A percentile compares a stretch with the other conserved stretches of the same genome.
phyloP scores from a whole-genome alignment of 2,888 invertebrate genomes.

The Athalia cordata region DNA sequence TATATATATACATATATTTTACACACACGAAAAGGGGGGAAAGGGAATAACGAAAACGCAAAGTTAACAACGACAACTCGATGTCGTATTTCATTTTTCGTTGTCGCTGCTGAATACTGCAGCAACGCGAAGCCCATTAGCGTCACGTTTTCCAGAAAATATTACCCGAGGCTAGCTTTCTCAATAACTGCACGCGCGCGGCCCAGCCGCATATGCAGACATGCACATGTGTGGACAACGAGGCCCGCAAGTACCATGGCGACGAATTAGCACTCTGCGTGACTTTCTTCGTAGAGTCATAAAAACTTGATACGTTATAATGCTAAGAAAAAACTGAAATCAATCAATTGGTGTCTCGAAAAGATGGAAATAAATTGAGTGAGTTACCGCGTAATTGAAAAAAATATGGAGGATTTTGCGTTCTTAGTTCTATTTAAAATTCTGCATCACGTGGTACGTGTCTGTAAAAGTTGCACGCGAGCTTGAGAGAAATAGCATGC shows the following conservation, averaged over 20 bases:
- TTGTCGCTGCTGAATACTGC: constrained; percentile 27
- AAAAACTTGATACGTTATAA: too few relatives aligned
- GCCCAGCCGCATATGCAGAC: background rate
- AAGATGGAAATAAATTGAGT: too few relatives aligned
- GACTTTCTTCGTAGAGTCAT: too few relatives aligned
- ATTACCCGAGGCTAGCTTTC: background rate
- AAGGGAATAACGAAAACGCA: background rate
- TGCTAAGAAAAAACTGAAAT: too few relatives aligned
- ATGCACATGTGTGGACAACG: too few relatives aligned
- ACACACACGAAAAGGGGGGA: background rate
- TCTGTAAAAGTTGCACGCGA: background rate
- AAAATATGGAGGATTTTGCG: background rate
- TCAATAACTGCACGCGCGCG: constrained; percentile 11
- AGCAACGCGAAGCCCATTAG: constrained; percentile 23
- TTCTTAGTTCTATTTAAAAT: background rate
- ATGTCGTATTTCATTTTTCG: constrained; percentile 30
- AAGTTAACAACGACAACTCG: constrained; percentile 18
- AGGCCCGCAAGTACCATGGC: too few relatives aligned
- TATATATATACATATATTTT: background rate
- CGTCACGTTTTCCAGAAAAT: constrained; percentile 12
- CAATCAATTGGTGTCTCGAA: too few relatives aligned
- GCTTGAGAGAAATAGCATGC: background rate
- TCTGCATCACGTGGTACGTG: too few relatives aligned
- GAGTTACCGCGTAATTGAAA: too few relatives aligned
- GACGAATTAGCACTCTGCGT: too few relatives aligned